These are phyloP conservation scores for Stenolophus ochropezus DNA, from an alignment of 2,888 invertebrate genomes.

Conservation along the genomic window DNA sequence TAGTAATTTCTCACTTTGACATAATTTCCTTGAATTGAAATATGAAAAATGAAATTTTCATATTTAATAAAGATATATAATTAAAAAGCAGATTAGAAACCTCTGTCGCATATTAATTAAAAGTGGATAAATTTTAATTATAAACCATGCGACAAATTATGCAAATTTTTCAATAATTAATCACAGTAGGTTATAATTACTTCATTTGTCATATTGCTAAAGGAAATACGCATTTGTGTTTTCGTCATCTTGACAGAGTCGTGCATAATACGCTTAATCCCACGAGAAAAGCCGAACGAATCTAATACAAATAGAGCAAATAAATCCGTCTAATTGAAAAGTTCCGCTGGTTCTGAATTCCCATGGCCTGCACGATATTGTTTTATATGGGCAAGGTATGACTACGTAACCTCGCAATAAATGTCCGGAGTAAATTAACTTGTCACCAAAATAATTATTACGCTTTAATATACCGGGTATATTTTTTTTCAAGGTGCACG, in stretches of 20 bases:
- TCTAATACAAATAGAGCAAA: slow-evolving; percentile 41
- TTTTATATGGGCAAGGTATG: too few relatives aligned
- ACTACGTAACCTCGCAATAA: too few relatives aligned
- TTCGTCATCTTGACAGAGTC: slow-evolving; percentile 10
- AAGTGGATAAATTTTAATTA: background rate
- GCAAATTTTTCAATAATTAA: slow-evolving; percentile 9
- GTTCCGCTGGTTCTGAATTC: slow-evolving; percentile 32
- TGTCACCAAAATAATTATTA: too few relatives aligned
- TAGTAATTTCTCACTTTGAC: background rate
- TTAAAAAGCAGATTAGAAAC: background rate
- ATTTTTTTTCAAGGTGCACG: too few relatives aligned
- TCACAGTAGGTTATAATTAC: background rate
- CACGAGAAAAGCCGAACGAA: slow-evolving; percentile 25
- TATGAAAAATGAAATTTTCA: background rate
- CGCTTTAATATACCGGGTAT: too few relatives aligned
- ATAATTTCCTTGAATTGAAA: background rate
- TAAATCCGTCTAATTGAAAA: slow-evolving; percentile 30
- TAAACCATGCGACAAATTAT: background rate
- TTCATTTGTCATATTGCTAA: slow-evolving; percentile 14
- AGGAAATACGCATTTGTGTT: slow-evolving; percentile 9
- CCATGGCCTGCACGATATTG: slow-evolving; percentile 5
- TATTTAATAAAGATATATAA: background rate
- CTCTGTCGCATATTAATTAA: background rate
- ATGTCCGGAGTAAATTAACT: too few relatives aligned
- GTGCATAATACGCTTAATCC: slow-evolving; percentile 17